Percentiles rank a stretch among this genome's conserved stretches.
These are phyloP conservation scores for Hemistola chrysoprasaria DNA, from an alignment of 2,888 invertebrate species.

Conservation along the genomic window DNA sequence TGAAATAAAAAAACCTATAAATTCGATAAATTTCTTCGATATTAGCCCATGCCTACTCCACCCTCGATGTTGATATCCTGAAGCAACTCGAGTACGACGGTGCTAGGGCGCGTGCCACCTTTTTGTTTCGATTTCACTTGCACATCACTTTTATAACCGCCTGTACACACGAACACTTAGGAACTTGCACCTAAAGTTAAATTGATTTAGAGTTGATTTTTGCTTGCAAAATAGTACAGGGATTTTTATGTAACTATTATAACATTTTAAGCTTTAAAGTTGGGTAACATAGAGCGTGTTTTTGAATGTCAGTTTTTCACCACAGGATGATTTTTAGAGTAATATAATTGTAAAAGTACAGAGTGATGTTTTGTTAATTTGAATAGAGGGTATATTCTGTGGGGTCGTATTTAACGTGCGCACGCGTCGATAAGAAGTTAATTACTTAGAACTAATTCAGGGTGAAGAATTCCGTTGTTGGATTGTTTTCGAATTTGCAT, in stretches of 20 bases:
- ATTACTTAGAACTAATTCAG: constrained; percentile 80
- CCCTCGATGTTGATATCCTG: constrained; percentile 73
- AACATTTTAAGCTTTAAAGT: constrained; percentile 28
- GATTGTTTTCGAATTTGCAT: constrained; percentile 34
- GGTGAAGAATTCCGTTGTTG: constrained; percentile 64
- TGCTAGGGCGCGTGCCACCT: constrained; percentile 76
- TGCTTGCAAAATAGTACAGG: too few species aligned
- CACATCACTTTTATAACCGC: constrained; percentile 52
- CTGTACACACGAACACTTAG: constrained; percentile 14
- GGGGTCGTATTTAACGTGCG: constrained; percentile 58
- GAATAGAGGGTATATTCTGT: constrained; percentile 65
- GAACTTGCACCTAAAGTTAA: too few species aligned
- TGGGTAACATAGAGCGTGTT: constrained; percentile 7
- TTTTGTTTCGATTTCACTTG: constrained; percentile 73
- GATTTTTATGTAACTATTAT: constrained; percentile 4
- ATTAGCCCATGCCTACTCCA: too few species aligned
- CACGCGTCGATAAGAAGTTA: constrained; percentile 75
- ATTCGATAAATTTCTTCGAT: constrained; percentile 48
- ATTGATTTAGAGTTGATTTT: too few species aligned
- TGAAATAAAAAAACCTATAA: too few species aligned
- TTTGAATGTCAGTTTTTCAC: too few species aligned
- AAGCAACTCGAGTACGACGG: constrained; percentile 51
- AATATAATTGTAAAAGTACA: constrained; percentile 31
- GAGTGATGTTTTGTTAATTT: constrained; percentile 79
- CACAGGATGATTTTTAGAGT: too few species aligned